Base-by-base conservation (phyloP, 2,888 invertebrate genomes). In the Pammene fasciana region DNA sequence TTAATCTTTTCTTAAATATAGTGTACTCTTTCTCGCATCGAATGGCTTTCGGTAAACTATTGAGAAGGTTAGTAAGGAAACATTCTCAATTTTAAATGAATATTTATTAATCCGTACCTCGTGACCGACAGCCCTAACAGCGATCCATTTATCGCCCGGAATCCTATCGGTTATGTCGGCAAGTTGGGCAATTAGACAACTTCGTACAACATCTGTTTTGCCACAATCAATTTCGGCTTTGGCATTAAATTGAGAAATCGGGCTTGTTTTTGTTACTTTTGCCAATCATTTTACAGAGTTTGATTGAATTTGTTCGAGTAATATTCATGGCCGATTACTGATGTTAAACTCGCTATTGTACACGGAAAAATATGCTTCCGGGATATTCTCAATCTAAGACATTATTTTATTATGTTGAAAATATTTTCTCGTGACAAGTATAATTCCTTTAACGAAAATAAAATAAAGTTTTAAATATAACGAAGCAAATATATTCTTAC, bases 111-210 rank as follows among this genome's bases (percentile, higher is more conserved):
- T 13, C 54, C 6, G 7, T 18, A 50, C n/a, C 43, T 16, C 14
- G 56, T 68, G 50, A 43, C 36, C 56, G 36, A 34, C 3, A 16
- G 43, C 50, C 68, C 57, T 64, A 50, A 34, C 18, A 57, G 16
- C 46, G 52, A 57, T 52, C 68, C 68, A 52, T 57, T 68, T 68
- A 68, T 57, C 52, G 64, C 46, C 38, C 62, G 48, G 38, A 43
- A 45, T 54, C 54, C 65, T 50, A 65, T 70, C 68, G 68, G 68
- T 68, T 57, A 52, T 45, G 62, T 57, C 57, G 65, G 68, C 65
- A 70, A 70, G 59, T 70, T 70, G 57, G 59, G 52, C 65, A 70
- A 70, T 70, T 70, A 70, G 68, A 45, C 56, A 70, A 70, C 68
- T 68, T 70, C 54, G 59, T 70, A 65, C 45, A 70, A 70, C 68